phyloP scores from a whole-genome alignment of 2,113 vertebrate genomes.

The Lamprologus speciosus region DNA sequence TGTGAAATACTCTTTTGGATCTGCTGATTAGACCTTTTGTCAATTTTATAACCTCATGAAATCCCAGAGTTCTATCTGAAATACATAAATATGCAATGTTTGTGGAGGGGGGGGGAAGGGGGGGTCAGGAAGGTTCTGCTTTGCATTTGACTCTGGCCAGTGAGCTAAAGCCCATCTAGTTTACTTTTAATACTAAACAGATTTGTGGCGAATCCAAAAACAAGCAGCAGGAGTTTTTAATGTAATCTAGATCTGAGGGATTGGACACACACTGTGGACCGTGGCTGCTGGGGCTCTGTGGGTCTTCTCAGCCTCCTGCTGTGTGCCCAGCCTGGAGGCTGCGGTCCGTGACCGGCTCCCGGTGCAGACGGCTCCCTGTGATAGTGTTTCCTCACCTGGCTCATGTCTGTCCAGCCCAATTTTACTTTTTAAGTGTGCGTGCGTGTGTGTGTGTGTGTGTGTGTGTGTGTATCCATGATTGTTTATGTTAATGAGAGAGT shows the following conservation, averaged over 20 bases:
- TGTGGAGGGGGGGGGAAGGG: neutral
- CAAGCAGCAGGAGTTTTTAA: conserved; percentile 8
- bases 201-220: conserved; percentile 30
- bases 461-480: too few relatives aligned
- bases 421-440: neutral
- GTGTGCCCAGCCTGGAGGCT: neutral
- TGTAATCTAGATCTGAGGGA: neutral
- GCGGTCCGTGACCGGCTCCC: neutral
- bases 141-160: neutral
- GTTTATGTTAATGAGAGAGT: too few relatives aligned
- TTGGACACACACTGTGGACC: neutral
- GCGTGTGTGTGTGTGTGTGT: too few relatives aligned
- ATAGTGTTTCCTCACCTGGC: neutral
- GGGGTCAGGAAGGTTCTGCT: neutral
- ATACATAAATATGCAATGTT: neutral
- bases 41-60: neutral
- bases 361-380: rapidly evolving
- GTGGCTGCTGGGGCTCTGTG: neutral
- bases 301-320: neutral
- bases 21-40: neutral
- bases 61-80: neutral
- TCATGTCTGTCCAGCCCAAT: neutral
- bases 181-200: conserved; percentile 57
- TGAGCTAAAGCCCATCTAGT: conserved; percentile 9
- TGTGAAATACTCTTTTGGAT: neutral